Percentiles rank a stretch among this genome's conserved stretches.
Evolutionary conservation across 2,888 invertebrate species (phyloP).

Genomic region (Tineola bisselliella): DNA sequence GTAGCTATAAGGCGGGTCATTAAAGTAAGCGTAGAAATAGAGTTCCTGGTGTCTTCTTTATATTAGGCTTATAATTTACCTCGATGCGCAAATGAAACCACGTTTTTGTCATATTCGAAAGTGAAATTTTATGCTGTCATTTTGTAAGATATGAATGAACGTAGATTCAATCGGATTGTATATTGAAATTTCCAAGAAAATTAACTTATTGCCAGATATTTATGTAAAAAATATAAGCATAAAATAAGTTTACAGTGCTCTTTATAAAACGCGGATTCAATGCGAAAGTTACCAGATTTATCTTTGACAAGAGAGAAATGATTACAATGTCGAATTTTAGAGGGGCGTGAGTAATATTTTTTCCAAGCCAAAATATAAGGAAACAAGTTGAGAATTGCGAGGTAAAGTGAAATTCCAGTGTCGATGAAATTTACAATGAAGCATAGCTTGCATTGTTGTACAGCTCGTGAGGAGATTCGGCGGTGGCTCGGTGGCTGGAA

Average conservation of each 20-base stretch:
- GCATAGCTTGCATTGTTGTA: slow-evolving; percentile 14
- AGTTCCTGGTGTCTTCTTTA: too few species aligned
- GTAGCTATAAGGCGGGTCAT: too few species aligned
- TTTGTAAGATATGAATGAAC: too few species aligned
- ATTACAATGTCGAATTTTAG: slow-evolving; percentile 13
- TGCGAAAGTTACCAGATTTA: slow-evolving; percentile 12
- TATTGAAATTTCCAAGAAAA: slow-evolving; percentile 1
- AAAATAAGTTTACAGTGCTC: slow-evolving; percentile 6
- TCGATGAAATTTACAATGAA: slow-evolving; percentile 15
- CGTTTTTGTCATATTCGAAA: too few species aligned
- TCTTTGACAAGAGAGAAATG: slow-evolving; percentile 14
- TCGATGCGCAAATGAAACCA: too few species aligned
- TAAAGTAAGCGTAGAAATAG: too few species aligned
- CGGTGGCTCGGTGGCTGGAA: not conserved
- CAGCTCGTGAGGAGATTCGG: not conserved
- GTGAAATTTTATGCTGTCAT: too few species aligned
- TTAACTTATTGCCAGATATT: slow-evolving; percentile 9
- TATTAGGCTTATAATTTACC: too few species aligned
- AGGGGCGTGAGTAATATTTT: slow-evolving; percentile 13
- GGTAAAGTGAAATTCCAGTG: slow-evolving; percentile 14
- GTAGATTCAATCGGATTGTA: not conserved
- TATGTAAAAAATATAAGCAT: slow-evolving; percentile 6
- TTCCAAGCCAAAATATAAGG: slow-evolving; percentile 13
- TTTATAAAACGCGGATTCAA: slow-evolving; percentile 9
- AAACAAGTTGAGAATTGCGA: slow-evolving; percentile 11